Base-by-base conservation (phyloP, 2,797 vertebrate species). In the Stomatorhinus walkeri region DNA sequence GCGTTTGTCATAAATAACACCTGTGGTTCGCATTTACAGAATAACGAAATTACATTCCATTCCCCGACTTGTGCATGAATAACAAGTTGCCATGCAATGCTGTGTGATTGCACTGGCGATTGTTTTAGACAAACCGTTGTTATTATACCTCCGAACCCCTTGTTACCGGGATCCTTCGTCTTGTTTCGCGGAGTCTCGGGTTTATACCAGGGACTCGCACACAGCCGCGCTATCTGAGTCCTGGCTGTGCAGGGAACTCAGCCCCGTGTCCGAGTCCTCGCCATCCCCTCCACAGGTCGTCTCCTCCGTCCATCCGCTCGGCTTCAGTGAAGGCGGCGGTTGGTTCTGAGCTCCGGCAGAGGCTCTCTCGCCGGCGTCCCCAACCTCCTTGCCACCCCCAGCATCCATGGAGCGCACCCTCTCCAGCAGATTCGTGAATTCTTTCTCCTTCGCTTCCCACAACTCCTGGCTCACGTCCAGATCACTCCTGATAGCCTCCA, bases 191-290 rank as follows among this genome's bases (percentile, higher is more conserved):
- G 49, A 52, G 84, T 85, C 24, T 51, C 46, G 28, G 85, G 36
- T 49, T 92, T 96, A 99, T 2, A 99, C 97, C 0, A 99, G 96
- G 0, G 98, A 99, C 91, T 99, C 98, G 54, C 97, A 98, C 85
- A 98, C 96, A 0, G 97, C 96, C 0, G 95, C 89, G 43, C 97
- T 97, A 93, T 99, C 98, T 0, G 98, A 99, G 94, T 99, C 98
- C 93, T 99, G 98, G 93, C 98, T 99, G 95, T 99, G 97, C 98
- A 99, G 99, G 59, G 98, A 99, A 91, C 98, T 99, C 92, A 99
- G 93, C 1, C 98, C 98, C 0, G 98, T 99, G 93, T 99, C 98
- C 2, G 98, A 99, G 92, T 99, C 98, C 92, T 99, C 98, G n/a
- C 97, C 98, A 79, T 98, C 97, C 0, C 94, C 95, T 14, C 93